These are phyloP conservation scores for Macaria notata DNA, from an alignment of 2,888 invertebrate species.

Conservation along the genomic window DNA sequence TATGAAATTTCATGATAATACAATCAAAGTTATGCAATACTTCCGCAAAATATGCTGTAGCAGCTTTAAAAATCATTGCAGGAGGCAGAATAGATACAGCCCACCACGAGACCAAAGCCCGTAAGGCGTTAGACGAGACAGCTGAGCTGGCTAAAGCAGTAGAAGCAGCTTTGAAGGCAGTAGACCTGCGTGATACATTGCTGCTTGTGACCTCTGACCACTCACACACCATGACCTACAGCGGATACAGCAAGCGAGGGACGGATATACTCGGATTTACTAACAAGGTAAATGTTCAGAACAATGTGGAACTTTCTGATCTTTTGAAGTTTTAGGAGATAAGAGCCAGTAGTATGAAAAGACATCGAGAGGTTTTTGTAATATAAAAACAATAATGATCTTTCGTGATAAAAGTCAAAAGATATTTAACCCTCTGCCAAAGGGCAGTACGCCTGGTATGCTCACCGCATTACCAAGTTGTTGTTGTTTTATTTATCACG, in stretches of 20 bases:
- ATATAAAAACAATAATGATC: too few relatives aligned
- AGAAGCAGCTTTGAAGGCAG: conserved; percentile 82
- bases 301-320: neutral
- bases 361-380: too few relatives aligned
- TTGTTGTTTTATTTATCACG: too few relatives aligned
- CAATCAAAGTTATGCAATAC: too few relatives aligned
- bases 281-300: conserved; percentile 50
- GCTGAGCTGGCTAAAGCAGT: conserved; percentile 89
- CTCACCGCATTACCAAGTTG: too few relatives aligned
- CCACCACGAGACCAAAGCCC: conserved; percentile 86
- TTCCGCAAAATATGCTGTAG: too few relatives aligned
- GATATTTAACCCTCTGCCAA: too few relatives aligned
- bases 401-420: too few relatives aligned
- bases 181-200: conserved; percentile 86
- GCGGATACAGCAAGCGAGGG: conserved; percentile 86
- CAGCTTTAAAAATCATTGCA: conserved; percentile 28
- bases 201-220: conserved; percentile 92
- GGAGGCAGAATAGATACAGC: conserved; percentile 87
- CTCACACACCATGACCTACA: conserved; percentile 88
- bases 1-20: too few relatives aligned
- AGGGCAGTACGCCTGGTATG: too few relatives aligned
- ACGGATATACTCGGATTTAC: conserved; percentile 69
- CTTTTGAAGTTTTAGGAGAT: too few relatives aligned
- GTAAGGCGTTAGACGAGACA: conserved; percentile 89
- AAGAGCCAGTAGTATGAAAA: too few relatives aligned